Percentiles rank a stretch among this genome's conserved stretches.
Evolutionary conservation across 2,113 vertebrate genomes (phyloP).

Genomic region (Eretmochelys imbricata): DNA sequence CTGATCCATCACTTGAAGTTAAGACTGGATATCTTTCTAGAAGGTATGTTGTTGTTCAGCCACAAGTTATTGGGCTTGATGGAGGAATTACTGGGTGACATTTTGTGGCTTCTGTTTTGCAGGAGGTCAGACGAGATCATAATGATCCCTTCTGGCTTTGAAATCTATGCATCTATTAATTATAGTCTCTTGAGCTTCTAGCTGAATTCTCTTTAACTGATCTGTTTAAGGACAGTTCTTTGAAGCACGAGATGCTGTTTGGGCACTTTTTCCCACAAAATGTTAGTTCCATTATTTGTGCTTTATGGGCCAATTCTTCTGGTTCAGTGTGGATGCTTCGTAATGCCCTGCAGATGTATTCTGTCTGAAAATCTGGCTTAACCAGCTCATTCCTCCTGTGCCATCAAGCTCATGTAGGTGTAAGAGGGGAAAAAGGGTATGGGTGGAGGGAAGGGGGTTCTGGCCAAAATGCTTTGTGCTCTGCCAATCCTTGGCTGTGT

Average conservation of each 20-base stretch:
- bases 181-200: background rate
- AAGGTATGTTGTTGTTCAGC: background rate
- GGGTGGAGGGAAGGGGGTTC: background rate
- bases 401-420: fast-evolving
- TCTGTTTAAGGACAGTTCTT: background rate
- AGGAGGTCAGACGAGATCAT: background rate
- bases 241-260: background rate
- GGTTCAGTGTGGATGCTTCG: background rate
- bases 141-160: background rate
- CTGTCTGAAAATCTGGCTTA: background rate
- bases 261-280: background rate
- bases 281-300: background rate
- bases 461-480: fast-evolving
- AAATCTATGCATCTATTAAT: background rate
- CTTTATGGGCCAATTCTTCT: background rate
- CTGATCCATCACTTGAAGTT: background rate
- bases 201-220: background rate
- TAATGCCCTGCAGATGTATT: background rate
- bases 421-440: background rate
- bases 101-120: background rate
- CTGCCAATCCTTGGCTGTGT: background rate
- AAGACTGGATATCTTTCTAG: background rate
- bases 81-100: background rate
- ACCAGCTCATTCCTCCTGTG: background rate
- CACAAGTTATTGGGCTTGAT: background rate